Conservation (phyloP, 2,113 vertebrate genomes). For the Bos taurus region DNA sequence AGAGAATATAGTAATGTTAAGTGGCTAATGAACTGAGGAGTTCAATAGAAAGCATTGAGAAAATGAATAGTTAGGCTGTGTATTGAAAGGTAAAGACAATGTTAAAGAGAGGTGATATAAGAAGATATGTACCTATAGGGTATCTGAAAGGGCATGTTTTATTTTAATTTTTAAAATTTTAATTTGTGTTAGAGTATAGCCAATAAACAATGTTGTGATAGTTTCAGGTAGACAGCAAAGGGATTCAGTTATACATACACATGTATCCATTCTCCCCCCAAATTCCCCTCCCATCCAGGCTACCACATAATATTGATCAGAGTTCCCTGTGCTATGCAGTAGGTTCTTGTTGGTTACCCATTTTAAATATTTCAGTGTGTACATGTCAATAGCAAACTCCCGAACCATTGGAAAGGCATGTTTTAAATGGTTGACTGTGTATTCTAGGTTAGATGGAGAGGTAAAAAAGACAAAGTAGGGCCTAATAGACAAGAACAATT, state of each 20-base stretch:
- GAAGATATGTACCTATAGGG: background rate
- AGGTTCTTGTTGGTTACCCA: background rate
- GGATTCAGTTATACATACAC: background rate
- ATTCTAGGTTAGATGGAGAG: background rate
- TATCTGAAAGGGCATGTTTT: background rate
- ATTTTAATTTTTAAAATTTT: background rate
- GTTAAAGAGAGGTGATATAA: background rate
- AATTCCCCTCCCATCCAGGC: background rate
- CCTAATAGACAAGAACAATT: background rate
- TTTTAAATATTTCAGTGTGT: background rate
- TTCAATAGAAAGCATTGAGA: background rate
- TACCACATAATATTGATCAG: background rate
- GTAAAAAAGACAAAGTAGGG: background rate
- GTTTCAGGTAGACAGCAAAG: background rate
- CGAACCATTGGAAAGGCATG: background rate
- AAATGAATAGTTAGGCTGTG: background rate
- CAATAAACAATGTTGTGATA: background rate
- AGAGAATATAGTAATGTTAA: background rate
- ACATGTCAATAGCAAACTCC: background rate
- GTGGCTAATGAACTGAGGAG: background rate
- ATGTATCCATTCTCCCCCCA: background rate
- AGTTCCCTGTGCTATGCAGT: background rate
- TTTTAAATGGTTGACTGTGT: background rate
- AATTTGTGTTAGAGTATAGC: background rate
- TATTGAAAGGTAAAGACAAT: background rate